Conservation (phyloP, 2,113 vertebrate species). For the Antennarius striatus region DNA sequence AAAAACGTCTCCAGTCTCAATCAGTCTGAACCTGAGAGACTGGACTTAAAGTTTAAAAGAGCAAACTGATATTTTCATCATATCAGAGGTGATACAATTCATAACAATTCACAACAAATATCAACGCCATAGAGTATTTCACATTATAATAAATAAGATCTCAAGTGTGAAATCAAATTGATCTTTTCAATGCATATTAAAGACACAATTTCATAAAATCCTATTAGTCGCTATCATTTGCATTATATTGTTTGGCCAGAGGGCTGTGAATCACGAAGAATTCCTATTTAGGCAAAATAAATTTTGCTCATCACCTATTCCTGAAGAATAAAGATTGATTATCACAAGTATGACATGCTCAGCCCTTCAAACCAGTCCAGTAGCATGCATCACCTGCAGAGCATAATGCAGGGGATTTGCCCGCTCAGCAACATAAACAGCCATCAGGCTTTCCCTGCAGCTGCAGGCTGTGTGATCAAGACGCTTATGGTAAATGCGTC, state of each 20-base stretch:
- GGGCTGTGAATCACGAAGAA: constrained; percentile 22
- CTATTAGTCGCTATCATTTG: background rate
- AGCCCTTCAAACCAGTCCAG: constrained; percentile 35
- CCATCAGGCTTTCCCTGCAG: constrained; percentile 50
- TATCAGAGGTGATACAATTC: too few species aligned
- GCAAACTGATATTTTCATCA: too few species aligned
- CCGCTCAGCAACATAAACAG: constrained; percentile 53
- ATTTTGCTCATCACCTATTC: constrained; percentile 37
- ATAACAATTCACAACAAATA: background rate
- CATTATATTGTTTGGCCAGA: constrained; percentile 6
- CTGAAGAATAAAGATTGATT: constrained; percentile 19
- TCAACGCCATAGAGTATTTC: background rate
- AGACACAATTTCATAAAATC: background rate
- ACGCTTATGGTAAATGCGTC: constrained; percentile 54
- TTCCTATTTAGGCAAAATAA: constrained; percentile 33
- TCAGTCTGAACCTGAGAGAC: too few species aligned
- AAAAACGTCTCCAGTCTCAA: background rate
- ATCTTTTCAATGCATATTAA: too few species aligned
- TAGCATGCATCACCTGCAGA: constrained; percentile 63
- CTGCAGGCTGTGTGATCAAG: constrained; percentile 50
- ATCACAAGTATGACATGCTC: background rate
- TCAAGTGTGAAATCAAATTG: background rate
- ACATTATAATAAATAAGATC: background rate
- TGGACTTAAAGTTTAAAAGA: too few species aligned
- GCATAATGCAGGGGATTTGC: constrained; percentile 60